Percentiles rank a stretch among this genome's conserved stretches.
These are phyloP conservation scores for Sebastes itinus DNA, from an alignment of 2,797 vertebrate genomes.

Conservation along the genomic window DNA sequence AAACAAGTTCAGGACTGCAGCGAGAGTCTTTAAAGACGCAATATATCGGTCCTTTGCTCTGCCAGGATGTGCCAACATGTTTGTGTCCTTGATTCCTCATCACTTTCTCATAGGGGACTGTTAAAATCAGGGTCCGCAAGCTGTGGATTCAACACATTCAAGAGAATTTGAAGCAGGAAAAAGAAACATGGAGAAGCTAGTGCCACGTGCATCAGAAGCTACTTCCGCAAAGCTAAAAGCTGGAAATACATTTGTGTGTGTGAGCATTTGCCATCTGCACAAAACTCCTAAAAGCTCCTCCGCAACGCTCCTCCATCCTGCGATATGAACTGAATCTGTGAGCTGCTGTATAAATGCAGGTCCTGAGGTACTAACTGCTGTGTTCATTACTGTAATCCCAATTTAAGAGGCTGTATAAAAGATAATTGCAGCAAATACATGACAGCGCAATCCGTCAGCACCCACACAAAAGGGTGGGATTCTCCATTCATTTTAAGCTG, in stretches of 20 bases:
- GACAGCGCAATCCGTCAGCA: slow-evolving; percentile 25
- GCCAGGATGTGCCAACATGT: slow-evolving; percentile 8
- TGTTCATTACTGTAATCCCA: slow-evolving; percentile 32
- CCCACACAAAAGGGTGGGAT: slow-evolving; percentile 44
- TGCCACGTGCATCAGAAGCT: neutral
- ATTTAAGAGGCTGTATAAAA: slow-evolving; percentile 8
- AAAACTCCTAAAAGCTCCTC: neutral
- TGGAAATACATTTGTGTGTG: neutral
- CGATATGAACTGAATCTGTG: neutral
- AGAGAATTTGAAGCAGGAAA: neutral
- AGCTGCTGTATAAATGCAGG: slow-evolving; percentile 23
- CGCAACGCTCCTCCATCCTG: neutral
- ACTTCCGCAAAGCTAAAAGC: neutral
- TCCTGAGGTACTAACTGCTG: slow-evolving; percentile 20
- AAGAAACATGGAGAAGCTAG: neutral
- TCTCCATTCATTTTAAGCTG: neutral
- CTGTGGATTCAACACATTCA: neutral
- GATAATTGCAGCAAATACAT: slow-evolving; percentile 39
- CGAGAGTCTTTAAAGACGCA: neutral
- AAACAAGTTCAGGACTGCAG: neutral
- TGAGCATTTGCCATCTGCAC: neutral
- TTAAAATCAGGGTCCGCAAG: slow-evolving; percentile 62
- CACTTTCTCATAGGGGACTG: slow-evolving; percentile 45
- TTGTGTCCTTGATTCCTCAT: slow-evolving; percentile 59
- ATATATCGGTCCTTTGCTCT: neutral